A percentile compares a stretch with the other conserved stretches of the same genome.
phyloP scores from a whole-genome alignment of 1,140 invertebrate genomes.

The Zaprionus ghesquierei region DNA sequence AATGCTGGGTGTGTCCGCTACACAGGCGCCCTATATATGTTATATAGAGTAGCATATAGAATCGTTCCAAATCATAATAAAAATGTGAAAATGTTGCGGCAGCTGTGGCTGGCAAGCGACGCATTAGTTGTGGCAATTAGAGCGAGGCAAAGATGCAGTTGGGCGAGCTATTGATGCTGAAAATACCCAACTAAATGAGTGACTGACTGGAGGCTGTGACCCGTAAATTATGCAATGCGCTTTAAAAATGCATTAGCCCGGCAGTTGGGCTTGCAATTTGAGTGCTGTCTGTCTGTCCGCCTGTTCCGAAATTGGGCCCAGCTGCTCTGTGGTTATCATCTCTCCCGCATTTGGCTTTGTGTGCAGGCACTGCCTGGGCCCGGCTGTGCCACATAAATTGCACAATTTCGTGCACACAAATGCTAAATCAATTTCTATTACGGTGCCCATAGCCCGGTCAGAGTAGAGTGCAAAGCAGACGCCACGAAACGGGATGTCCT shows the following conservation, averaged over 20 bases:
- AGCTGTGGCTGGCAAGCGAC: conserved; percentile 17
- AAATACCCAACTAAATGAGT: conserved; percentile 35
- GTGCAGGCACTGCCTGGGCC: neutral
- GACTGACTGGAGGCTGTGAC: conserved; percentile 15
- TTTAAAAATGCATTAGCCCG: conserved; percentile 71
- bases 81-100: conserved; percentile 50
- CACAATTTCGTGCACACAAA: conserved; percentile 74
- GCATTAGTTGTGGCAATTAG: conserved; percentile 67
- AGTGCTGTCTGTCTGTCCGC: neutral
- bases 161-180: conserved; percentile 45
- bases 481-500: conserved; percentile 61
- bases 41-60: neutral
- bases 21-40: neutral
- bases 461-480: conserved; percentile 7
- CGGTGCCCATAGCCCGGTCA: neutral
- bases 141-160: conserved; percentile 2
- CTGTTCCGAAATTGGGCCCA: conserved; percentile 39
- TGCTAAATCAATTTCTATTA: conserved; percentile 78
- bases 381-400: conserved; percentile 65
- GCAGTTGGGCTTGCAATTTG: neutral
- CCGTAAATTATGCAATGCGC: conserved; percentile 67
- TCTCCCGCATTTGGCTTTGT: conserved; percentile 1
- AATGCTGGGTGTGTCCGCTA: conserved; percentile 5
- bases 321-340: conserved; percentile 52
- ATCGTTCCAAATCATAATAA: conserved; percentile 4